Base-by-base conservation (phyloP, 2,888 invertebrate species). In the Azorinus chamasolen region DNA sequence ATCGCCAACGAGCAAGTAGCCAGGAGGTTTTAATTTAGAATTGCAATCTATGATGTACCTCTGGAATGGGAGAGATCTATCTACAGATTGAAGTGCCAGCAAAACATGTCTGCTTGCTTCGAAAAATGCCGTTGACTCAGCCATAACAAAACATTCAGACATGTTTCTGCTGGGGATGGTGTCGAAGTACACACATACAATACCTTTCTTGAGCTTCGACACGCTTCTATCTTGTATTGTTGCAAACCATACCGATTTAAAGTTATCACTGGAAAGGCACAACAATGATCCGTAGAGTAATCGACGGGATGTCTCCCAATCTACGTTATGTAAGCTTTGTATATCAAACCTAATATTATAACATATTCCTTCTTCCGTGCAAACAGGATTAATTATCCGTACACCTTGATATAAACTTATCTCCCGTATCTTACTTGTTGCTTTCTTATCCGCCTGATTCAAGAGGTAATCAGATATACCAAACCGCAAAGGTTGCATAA, bases 61-160 rank as follows among this genome's bases (percentile, higher is more conserved):
- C 58, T 84, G 72, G 62, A 90, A 88, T 5, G 89, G 88, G 20
- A 89, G 65, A 43, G 86, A 83, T 8, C 79, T 76, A 16, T 75
- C 71, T 58, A 95, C 94, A 1, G 93, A 93, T 87, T 96, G 95
- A 25, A 97, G 90, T n/a, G 95, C 96, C 82, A 94, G 94, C 62
- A 96, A 93, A 0, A 96, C 96, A 88, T 96, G 95, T 78, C 95
- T 94, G 89, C 97, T 97, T 0, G 97, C 96, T 88, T 97, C 97
- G 90, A 97, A 97, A 91, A 96, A 97, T 0, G 96, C 95, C 59
- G 95, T 95, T 59, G 96, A 95, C 91, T 97, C 96, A 1, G 96
- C 94, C 96, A 97, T 96, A 0, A 95, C 76, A 68, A 86, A 90
- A 20, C 64, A 32, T 18, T 46, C 51, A 18, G 39, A 57, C 24